A percentile compares a stretch with the other conserved stretches of the same genome.
Conservation (phyloP, 2,888 invertebrate species). For the Phrixothrix hirtus region DNA sequence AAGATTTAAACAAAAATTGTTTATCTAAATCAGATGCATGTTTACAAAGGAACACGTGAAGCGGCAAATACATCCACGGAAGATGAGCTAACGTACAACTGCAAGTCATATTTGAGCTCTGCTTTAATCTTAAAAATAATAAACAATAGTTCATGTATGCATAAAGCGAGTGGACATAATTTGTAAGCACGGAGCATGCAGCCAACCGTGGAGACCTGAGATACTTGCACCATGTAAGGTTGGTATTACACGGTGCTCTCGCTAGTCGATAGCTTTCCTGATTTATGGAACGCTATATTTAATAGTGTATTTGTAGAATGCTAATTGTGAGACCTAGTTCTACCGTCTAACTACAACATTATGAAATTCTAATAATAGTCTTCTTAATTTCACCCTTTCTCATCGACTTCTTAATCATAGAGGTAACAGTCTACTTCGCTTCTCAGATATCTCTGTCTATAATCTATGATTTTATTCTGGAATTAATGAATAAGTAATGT, state of each 20-base stretch:
- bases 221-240: constrained; percentile 50
- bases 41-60: constrained; percentile 19
- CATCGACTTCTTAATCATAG: too few relatives aligned
- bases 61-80: constrained; percentile 36
- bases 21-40: too few relatives aligned
- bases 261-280: constrained; percentile 46
- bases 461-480: too few relatives aligned
- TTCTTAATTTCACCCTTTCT: too few relatives aligned
- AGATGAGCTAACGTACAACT: constrained; percentile 48
- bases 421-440: too few relatives aligned
- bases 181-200: constrained; percentile 42
- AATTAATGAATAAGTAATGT: too few relatives aligned
- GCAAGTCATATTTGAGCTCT: constrained; percentile 52
- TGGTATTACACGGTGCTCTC: constrained; percentile 48
- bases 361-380: too few relatives aligned
- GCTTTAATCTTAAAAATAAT: constrained; percentile 39
- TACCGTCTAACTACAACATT: too few relatives aligned
- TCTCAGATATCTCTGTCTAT: too few relatives aligned
- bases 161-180: constrained; percentile 43
- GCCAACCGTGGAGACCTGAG: constrained; percentile 47
- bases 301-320: constrained; percentile 45
- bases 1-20: too few relatives aligned
- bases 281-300: constrained; percentile 42
- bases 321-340: constrained; percentile 42
- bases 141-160: constrained; percentile 45